Percentiles rank a stretch among this genome's conserved stretches.
Evolutionary conservation across 1,140 invertebrate genomes (phyloP).

Genomic region (Trachymyrmex cornetzi): DNA sequence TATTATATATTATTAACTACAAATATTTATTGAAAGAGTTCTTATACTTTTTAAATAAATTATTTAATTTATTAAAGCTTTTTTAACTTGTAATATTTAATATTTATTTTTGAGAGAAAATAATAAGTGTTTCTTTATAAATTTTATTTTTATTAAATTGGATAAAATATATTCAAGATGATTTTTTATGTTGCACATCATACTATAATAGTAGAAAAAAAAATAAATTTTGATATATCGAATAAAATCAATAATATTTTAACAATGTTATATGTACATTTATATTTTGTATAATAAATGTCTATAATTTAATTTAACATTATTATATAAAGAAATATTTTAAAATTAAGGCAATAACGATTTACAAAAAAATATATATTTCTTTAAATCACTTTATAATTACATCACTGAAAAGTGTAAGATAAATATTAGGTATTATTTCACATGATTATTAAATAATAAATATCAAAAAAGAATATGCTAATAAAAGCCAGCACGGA

Average conservation of each 20-base stretch:
- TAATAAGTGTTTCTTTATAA: neutral
- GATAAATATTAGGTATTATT: conserved; percentile 36
- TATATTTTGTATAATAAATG: neutral
- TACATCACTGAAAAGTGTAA: neutral
- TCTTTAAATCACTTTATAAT: neutral
- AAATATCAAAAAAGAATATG: too few relatives aligned
- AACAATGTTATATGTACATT: neutral
- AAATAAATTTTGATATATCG: neutral
- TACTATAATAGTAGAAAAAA: neutral
- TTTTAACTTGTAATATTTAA: conserved; percentile 6
- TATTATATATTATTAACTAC: neutral
- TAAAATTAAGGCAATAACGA: conserved; percentile 3
- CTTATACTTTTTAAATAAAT: conserved; percentile 13
- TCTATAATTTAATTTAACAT: neutral
- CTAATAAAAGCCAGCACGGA: too few relatives aligned
- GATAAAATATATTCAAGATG: conserved; percentile 14
- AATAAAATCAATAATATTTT: neutral
- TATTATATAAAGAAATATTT: neutral
- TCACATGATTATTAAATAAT: conserved; percentile 8
- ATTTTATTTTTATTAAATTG: conserved; percentile 23
- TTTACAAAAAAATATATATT: conserved; percentile 6
- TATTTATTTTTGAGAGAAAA: neutral
- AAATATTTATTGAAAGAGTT: neutral
- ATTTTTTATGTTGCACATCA: conserved; percentile 14
- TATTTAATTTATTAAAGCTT: neutral